These are phyloP conservation scores for Adelognathus sp. DNA, from an alignment of 2,888 invertebrate species.

Conservation along the genomic window DNA sequence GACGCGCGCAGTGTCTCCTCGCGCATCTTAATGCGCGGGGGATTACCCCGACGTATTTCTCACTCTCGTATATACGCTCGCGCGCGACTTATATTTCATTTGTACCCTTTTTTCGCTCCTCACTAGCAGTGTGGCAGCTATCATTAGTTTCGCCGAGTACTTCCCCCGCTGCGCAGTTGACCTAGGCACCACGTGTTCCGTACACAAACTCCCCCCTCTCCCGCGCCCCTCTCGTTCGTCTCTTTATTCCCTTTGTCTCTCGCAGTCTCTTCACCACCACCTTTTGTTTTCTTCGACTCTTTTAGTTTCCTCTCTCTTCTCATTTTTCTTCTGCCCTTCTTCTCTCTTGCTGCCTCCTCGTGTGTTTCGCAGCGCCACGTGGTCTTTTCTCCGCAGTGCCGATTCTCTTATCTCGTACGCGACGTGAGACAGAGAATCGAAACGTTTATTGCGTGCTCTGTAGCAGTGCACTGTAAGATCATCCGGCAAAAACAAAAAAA, in stretches of 20 bases:
- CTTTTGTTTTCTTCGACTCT: constrained; percentile 8
- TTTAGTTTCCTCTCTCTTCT: background rate
- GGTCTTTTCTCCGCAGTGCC: constrained; percentile 54
- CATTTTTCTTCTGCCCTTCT: constrained; percentile 6
- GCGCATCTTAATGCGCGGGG: constrained; percentile 53
- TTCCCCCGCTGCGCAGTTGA: constrained; percentile 65
- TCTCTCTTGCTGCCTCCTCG: background rate
- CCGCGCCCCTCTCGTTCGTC: constrained; percentile 15
- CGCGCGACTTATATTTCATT: constrained; percentile 18
- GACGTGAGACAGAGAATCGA: constrained; percentile 50
- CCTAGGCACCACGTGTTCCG: constrained; percentile 72
- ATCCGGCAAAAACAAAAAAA: too few species aligned
- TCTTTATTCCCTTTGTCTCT: constrained; percentile 35
- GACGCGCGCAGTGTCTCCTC: background rate
- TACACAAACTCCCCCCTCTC: background rate
- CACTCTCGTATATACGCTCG: constrained; percentile 50
- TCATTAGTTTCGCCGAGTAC: constrained; percentile 53
- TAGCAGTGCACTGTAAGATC: too few species aligned
- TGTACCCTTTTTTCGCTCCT: constrained; percentile 15
- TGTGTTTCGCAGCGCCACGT: constrained; percentile 37
- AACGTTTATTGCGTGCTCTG: constrained; percentile 49
- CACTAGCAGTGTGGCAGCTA: constrained; percentile 7
- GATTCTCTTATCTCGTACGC: constrained; percentile 68
- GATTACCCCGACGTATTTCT: constrained; percentile 70
- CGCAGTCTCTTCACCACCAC: constrained; percentile 13